These are phyloP conservation scores for Ficedula albicollis DNA, from an alignment of 2,797 vertebrate genomes.

Conservation along the genomic window DNA sequence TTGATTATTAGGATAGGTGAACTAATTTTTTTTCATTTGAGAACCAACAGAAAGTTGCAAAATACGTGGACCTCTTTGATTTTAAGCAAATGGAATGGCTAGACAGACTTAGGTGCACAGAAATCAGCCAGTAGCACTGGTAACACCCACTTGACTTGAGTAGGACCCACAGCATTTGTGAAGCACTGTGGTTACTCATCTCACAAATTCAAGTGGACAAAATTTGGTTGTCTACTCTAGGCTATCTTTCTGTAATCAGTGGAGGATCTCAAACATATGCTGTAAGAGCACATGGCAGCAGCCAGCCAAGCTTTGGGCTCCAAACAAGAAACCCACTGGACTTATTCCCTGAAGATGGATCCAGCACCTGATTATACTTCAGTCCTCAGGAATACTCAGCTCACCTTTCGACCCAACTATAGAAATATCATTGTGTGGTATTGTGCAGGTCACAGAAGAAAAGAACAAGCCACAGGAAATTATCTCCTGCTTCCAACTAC, in stretches of 20 bases:
- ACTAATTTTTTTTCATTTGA: neutral
- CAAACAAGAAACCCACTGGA: neutral
- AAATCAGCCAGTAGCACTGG: neutral
- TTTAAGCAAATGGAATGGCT: neutral
- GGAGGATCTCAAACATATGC: neutral
- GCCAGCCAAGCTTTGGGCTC: neutral
- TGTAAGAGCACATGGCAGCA: neutral
- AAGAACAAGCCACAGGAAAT: neutral
- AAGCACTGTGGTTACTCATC: neutral
- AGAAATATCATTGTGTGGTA: neutral
- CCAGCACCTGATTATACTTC: neutral
- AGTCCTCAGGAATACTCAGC: neutral
- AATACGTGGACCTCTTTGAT: neutral
- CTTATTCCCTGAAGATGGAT: neutral
- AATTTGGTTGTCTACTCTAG: neutral
- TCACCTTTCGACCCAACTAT: neutral
- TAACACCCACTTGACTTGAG: neutral
- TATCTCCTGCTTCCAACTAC: neutral
- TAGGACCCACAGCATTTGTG: neutral
- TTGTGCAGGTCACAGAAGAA: neutral
- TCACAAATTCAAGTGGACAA: neutral
- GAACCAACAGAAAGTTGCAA: neutral
- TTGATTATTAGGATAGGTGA: neutral
- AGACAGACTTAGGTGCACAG: neutral
- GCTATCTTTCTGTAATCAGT: neutral